Base-by-base conservation (phyloP, 2,888 invertebrate genomes). In the Drosophila lacicola region DNA sequence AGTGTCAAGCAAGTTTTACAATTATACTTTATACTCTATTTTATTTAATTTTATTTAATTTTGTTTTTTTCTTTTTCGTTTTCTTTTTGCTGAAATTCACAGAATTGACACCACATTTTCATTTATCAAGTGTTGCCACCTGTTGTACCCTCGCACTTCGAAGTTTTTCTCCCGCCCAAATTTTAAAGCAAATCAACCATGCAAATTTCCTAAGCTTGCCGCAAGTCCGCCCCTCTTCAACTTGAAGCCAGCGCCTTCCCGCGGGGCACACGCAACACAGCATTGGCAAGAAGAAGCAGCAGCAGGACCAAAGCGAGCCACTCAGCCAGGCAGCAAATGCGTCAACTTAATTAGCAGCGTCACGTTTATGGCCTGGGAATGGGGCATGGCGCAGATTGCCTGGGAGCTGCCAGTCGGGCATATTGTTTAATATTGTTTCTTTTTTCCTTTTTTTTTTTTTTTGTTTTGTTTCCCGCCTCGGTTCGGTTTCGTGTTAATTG, bases 281-380 rank as follows among this genome's bases (percentile, higher is more conserved):
- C 19, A 14, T 11, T 44, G 3, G 25, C 33, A 29, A 29, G 29
- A 29, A 17, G 13, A 42, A 29, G 36, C 42, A 50, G 70, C 39
- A 64, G 57, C 60, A 45, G 45, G 54, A 57, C 54, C 74, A 62
- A 57, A 64, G 58, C 55, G 42, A 57, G 57, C 46, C 74, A 75
- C 57, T 3, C 75, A 75, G 73, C 70, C 69, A 78, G 76, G 64
- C 78, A 74, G 78, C 77, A 79, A 85, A 80, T 87, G 88, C 85
- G 85, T 86, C 85, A 86, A 89, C 89, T 86, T 86, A 86, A 86
- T 86, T 86, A 86, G 86, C 85, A 78, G 82, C 86, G 89, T 89
- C 86, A 89, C 86, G 88, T 86, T 82, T 81, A 66, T 37, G 49
- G 33, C 34, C n/a, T 19, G 49, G 56, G 8, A 33, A 33, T 1